Percentiles rank a stretch among this genome's conserved stretches.
phyloP scores from a whole-genome alignment of 2,797 vertebrate species.

The Enteromius argenteus region DNA sequence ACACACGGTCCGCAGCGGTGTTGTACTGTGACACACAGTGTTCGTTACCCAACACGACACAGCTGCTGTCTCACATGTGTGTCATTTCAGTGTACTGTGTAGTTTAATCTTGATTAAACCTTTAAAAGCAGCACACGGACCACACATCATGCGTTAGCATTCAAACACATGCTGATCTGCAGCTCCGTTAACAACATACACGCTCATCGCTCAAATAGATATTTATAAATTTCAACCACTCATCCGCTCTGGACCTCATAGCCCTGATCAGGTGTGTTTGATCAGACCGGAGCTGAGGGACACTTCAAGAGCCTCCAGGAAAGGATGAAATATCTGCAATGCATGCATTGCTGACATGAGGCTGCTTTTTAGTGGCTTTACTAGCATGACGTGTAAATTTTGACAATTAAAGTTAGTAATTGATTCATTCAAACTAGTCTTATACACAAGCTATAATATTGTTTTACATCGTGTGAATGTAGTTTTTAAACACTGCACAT shows the following conservation, averaged over 20 bases:
- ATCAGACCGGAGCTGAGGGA: background rate
- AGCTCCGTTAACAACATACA: background rate
- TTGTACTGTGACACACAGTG: slow-evolving; percentile 69
- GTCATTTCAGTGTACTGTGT: background rate
- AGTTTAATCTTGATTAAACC: background rate
- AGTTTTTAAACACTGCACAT: background rate
- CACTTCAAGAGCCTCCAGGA: background rate
- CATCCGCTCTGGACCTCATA: background rate
- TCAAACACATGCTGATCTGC: background rate
- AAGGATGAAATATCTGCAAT: background rate
- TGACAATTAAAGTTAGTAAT: background rate
- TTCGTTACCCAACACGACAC: slow-evolving; percentile 8
- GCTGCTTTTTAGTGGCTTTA: background rate
- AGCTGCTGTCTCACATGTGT: background rate
- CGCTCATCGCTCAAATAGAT: too few relatives aligned
- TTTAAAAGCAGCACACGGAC: background rate
- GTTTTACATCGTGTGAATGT: background rate
- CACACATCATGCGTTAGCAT: background rate
- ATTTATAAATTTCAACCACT: background rate
- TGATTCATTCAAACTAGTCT: background rate
- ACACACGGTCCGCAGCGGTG: slow-evolving; percentile 83
- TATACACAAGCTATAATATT: background rate
- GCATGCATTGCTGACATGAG: background rate
- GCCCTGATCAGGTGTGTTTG: background rate
- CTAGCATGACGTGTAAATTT: background rate